Conservation (phyloP, 2,888 invertebrate species). For the Campoletis raptor region DNA sequence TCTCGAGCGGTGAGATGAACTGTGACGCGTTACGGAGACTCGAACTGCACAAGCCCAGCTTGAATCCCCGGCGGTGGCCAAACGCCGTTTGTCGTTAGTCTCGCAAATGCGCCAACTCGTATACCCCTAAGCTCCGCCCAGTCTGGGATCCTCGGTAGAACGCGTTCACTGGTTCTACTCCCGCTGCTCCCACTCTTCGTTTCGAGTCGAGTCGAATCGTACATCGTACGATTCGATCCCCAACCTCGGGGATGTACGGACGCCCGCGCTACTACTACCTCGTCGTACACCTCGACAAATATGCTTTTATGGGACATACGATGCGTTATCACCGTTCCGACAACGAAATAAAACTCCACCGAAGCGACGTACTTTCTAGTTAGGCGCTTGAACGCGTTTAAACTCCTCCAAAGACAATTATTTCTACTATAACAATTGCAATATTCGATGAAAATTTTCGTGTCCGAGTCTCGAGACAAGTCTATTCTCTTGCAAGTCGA, state of each 20-base stretch:
- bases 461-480: background rate
- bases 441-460: background rate
- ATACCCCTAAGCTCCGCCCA: conserved; percentile 80
- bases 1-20: conserved; percentile 17
- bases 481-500: background rate
- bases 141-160: conserved; percentile 63
- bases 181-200: conserved; percentile 58
- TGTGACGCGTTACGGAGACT: conserved; percentile 46
- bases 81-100: conserved; percentile 81
- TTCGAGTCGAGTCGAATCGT: background rate
- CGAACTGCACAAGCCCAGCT: conserved; percentile 64
- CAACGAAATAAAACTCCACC: too few species aligned
- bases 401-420: too few species aligned
- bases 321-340: too few species aligned
- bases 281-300: too few species aligned
- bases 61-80: conserved; percentile 79
- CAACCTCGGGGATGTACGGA: background rate
- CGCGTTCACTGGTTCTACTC: conserved; percentile 72
- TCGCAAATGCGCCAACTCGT: conserved; percentile 72
- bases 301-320: background rate
- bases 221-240: background rate
- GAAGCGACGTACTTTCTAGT: too few species aligned
- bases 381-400: too few species aligned
- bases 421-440: too few species aligned
- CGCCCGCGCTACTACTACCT: too few species aligned